Conservation (phyloP, 2,797 vertebrate genomes). For the Taeniopygia guttata region DNA sequence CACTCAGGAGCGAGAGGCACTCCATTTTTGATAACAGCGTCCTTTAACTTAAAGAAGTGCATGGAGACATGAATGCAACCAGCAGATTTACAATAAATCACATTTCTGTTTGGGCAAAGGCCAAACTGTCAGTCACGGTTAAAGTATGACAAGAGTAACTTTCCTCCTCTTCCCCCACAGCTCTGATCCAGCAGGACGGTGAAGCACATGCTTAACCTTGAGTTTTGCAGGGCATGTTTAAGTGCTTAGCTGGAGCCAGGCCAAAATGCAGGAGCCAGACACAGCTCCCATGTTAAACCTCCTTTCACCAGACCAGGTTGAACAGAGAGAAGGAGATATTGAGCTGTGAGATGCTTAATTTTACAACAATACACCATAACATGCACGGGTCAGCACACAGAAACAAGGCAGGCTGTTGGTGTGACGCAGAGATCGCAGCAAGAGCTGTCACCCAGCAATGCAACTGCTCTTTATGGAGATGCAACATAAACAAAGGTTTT, state of each 20-base stretch:
- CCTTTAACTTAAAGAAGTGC: not conserved
- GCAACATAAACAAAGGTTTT: not conserved
- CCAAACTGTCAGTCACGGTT: not conserved
- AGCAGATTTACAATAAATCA: not conserved
- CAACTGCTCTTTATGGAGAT: not conserved
- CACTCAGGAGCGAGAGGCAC: not conserved
- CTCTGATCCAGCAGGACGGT: not conserved
- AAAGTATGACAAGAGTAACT: not conserved
- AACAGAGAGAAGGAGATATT: not conserved
- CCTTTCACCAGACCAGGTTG: not conserved
- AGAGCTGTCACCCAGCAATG: not conserved
- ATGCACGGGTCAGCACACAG: accelerated
- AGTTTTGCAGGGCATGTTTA: not conserved
- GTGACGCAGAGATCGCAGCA: not conserved
- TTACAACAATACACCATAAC: not conserved
- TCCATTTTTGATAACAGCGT: not conserved
- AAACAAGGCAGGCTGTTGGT: not conserved
- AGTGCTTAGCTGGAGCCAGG: not conserved
- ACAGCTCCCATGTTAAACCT: not conserved
- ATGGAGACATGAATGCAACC: not conserved
- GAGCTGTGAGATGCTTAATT: not conserved
- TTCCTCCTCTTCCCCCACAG: not conserved
- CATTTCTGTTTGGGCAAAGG: not conserved
- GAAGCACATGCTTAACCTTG: not conserved
- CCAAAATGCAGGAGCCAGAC: conserved; percentile 1